Evolutionary conservation across 2,797 vertebrate genomes (phyloP).

Genomic region (Rhynchotus rufescens): DNA sequence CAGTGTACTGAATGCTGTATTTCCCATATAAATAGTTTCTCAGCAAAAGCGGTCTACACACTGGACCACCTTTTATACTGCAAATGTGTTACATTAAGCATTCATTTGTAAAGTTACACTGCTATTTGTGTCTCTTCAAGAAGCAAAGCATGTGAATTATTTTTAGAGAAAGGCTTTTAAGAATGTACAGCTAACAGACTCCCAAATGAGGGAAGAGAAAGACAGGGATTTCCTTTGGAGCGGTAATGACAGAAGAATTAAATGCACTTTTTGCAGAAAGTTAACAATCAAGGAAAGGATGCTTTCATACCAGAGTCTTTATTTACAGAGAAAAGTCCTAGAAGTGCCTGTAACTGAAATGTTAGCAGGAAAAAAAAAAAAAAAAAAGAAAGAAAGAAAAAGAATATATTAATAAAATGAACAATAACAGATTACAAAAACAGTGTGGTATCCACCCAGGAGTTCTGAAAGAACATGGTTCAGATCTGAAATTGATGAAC

Average conservation of each 20-base stretch:
- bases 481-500: constrained; percentile 20
- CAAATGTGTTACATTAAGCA: neutral
- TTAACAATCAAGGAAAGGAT: neutral
- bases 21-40: neutral
- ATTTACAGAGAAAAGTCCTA: constrained; percentile 3
- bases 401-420: neutral
- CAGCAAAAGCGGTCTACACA: neutral
- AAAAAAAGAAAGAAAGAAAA: too few relatives aligned
- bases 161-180: neutral
- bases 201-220: neutral
- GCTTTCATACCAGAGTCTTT: neutral
- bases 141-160: neutral
- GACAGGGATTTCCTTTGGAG: neutral
- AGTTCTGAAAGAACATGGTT: neutral
- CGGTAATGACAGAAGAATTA: neutral
- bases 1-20: neutral
- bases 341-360: neutral
- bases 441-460: neutral
- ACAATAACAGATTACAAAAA: neutral
- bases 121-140: neutral
- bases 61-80: neutral
- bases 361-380: neutral
- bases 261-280: neutral
- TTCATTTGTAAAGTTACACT: neutral
- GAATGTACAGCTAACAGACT: neutral